Evolutionary conservation across 2,888 invertebrate species (phyloP).

Genomic region (Cheilosia vernalis): DNA sequence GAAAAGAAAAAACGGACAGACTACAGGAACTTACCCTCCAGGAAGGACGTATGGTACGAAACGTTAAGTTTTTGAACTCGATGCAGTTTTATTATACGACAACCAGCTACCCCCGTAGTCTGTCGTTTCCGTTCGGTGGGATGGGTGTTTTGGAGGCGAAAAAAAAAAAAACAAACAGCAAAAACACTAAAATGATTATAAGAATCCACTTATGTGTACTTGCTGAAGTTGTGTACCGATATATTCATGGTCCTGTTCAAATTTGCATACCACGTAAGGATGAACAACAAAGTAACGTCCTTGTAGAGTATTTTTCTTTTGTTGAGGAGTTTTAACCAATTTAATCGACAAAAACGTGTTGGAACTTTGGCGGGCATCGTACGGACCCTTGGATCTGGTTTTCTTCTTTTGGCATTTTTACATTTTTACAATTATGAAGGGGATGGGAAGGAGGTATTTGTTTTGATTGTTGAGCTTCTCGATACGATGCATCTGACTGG

Average conservation of each 20-base stretch:
- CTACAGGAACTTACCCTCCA: slow-evolving; percentile 44
- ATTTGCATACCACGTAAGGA: slow-evolving; percentile 57
- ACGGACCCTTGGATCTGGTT: slow-evolving; percentile 13
- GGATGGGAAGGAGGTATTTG: slow-evolving; percentile 12
- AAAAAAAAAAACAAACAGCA: slow-evolving; percentile 17
- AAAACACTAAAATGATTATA: slow-evolving; percentile 67
- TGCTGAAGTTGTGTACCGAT: slow-evolving; percentile 66
- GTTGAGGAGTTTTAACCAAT: slow-evolving; percentile 69
- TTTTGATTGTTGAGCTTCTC: slow-evolving; percentile 21
- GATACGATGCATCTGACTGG: not conserved
- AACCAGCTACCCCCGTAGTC: slow-evolving; percentile 12
- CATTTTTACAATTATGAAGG: not conserved
- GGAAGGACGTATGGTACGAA: slow-evolving; percentile 60
- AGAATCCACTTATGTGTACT: slow-evolving; percentile 69
- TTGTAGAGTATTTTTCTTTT: slow-evolving; percentile 56
- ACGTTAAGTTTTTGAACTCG: slow-evolving; percentile 64
- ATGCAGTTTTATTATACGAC: slow-evolving; percentile 66
- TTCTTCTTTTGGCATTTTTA: too few species aligned
- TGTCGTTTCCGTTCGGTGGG: slow-evolving; percentile 17
- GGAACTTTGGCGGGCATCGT: slow-evolving; percentile 44
- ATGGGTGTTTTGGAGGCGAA: not conserved
- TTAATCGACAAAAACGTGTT: slow-evolving; percentile 72
- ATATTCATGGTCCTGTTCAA: slow-evolving; percentile 67
- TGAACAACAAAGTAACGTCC: slow-evolving; percentile 69
- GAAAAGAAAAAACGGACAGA: slow-evolving; percentile 5